Evolutionary conservation across 2,888 invertebrate species (phyloP), one percentile per base, ranked within the genome.

Genomic region (Cistogaster globosa): DNA sequence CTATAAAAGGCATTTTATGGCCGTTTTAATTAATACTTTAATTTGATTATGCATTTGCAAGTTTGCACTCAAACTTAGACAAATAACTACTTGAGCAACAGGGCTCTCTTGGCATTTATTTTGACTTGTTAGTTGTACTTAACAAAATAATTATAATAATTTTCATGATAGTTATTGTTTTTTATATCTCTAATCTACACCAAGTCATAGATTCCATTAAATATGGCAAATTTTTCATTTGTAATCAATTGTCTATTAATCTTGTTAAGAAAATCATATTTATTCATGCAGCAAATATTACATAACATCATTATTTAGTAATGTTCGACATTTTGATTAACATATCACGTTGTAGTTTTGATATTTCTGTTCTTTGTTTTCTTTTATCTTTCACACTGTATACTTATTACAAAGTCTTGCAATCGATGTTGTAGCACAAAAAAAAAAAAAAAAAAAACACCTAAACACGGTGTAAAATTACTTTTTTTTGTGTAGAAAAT

Each of bases 291-390:
- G 76, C 58, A 76, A 63, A 82, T 82, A 85, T 85, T 85, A 79
- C 82, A 79, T 75, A 85, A 85, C 75, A 75, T 82, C 75, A 82
- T 84, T 85, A 86, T 83, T 87, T 86, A 77, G 84, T 83, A 87
- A 84, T 88, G 88, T 88, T 89, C 89, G 88, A 88, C 88, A 88
- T 89, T 88, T 89, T 90, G 91, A 91, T 91, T 91, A 91, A 91
- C 91, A 91, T 91, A 91, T 91, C 91, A 91, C 91, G 91, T 91
- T 89, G 88, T 81, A 82, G 65, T 81, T 85, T 71, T 84, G 62
- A 65, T 81, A 62, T 84, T 78, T 81, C 36, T 63, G 1, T 16
- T 75, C 36, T 72, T 62, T 58, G 4, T 16, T 75, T 26, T 72
- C 57, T 69, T 74, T 80, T 22, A 45, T 60, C 20, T 11, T 58